phyloP scores from a whole-genome alignment of 1,140 invertebrate genomes.

The Euschistus heros region DNA sequence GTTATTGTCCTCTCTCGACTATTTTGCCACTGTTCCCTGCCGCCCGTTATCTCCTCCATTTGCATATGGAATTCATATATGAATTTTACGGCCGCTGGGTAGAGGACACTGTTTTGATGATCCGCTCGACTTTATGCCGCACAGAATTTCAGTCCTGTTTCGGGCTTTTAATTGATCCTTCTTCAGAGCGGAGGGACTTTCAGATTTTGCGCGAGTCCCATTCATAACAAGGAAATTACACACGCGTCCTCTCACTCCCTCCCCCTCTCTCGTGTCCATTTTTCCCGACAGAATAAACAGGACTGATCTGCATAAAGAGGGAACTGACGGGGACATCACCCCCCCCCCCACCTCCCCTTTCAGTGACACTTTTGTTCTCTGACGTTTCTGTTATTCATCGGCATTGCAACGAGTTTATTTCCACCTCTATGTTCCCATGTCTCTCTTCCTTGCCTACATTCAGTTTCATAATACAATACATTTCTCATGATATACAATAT shows the following conservation, averaged over 20 bases:
- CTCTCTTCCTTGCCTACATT: too few relatives aligned
- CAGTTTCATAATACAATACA: too few relatives aligned
- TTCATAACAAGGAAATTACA: slow-evolving; percentile 15
- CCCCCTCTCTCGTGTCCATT: not conserved
- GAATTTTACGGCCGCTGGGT: slow-evolving; percentile 19
- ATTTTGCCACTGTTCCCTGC: not conserved
- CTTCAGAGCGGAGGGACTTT: not conserved
- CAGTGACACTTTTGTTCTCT: slow-evolving; percentile 3
- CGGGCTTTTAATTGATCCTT: slow-evolving; percentile 8
- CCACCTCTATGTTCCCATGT: not conserved
- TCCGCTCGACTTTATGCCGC: slow-evolving; percentile 6
- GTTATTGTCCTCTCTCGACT: not conserved
- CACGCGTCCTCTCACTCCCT: not conserved
- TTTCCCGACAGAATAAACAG: not conserved
- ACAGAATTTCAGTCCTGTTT: slow-evolving; percentile 12
- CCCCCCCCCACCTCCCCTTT: too few relatives aligned
- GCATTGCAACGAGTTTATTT: not conserved
- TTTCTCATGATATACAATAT: too few relatives aligned
- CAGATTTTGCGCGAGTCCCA: not conserved
- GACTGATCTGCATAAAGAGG: slow-evolving; percentile 11
- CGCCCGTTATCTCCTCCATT: slow-evolving; percentile 6
- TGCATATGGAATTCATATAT: slow-evolving; percentile 22
- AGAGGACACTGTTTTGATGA: slow-evolving; percentile 13
- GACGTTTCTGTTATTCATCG: slow-evolving; percentile 9
- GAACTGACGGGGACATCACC: not conserved